Evolutionary conservation across 53 echinoderm and acorn worm genomes (phyloP), one percentile per base, ranked within the genome.

Genomic region (Paelopatides confundens): DNA sequence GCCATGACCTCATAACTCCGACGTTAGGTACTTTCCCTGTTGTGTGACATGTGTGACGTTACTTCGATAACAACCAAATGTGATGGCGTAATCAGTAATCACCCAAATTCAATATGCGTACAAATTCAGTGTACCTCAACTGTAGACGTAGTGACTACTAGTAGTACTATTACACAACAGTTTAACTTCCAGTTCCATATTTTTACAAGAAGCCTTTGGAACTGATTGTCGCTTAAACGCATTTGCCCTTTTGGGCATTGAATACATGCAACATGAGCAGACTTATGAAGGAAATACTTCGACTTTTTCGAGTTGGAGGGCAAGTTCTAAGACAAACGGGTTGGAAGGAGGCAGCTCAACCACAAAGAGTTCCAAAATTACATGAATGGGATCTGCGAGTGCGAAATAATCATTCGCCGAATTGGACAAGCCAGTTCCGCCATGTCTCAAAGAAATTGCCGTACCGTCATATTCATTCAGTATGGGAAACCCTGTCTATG

Each of bases 211-310:
- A 58, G 5, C 2, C 21, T 58, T 21, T 21, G 15, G 15, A 58
- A 23, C 24, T 58, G 21, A 6, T 58, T 17, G 58, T 6, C 2
- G 6, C n/a, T 58, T 18, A 18, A 58, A 21, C 13, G 26, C 15
- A 46, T 74, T 39, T 74, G 74, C 74, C 74, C 71, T 24, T 36
- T 74, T 0, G 74, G 74, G 74, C 74, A 74, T 5, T n/a, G 28
- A 46, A 39, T 12, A 74, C 2, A 39, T 1, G 2, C 37, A 74
- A 46, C 18, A 74, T 40, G 39, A 46, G 28, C 23, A 23, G 23
- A 40, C 21, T 26, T 35, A 27, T 74, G 39, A 40, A 39, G 74
- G 10, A 74, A 74, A 1, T 39, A 40, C 24, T 58, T 18, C 58
- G 40, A 13, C 26, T 17, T 2, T 48, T 48, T 1, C 48, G 69